Percentiles rank a stretch among this genome's conserved stretches.
phyloP scores from a whole-genome alignment of 2,113 vertebrate species.

The Lamprotornis superbus region DNA sequence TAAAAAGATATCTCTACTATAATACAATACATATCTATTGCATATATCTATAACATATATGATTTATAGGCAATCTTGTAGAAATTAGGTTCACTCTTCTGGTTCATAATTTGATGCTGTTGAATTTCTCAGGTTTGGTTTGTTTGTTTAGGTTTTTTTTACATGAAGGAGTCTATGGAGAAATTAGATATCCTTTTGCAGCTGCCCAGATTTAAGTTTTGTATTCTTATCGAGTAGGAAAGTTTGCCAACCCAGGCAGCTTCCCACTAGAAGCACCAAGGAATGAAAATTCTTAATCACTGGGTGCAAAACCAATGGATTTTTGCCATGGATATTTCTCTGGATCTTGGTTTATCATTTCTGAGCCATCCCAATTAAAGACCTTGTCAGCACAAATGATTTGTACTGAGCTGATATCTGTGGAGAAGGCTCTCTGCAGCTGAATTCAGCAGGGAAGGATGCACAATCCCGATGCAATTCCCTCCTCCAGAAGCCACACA shows the following conservation, averaged over 20 bases:
- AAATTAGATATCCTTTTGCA: background rate
- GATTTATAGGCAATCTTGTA: background rate
- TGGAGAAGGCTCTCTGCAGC: background rate
- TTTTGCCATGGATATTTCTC: background rate
- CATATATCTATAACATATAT: background rate
- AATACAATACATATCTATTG: no score
- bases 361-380: background rate
- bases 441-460: background rate
- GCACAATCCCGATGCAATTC: background rate
- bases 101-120: background rate
- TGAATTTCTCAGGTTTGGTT: background rate
- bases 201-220: background rate
- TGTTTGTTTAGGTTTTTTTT: background rate
- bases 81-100: background rate
- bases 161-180: background rate
- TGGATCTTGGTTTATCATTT: background rate
- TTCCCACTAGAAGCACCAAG: background rate
- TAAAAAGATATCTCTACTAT: background rate
- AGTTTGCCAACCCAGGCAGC: background rate
- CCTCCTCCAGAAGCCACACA: background rate
- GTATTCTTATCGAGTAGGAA: background rate
- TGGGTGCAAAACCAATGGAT: background rate
- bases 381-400: background rate
- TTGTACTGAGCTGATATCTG: background rate
- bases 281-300: rapidly evolving